Conservation (phyloP, 2,888 invertebrate genomes). For the Monopis laevigella region DNA sequence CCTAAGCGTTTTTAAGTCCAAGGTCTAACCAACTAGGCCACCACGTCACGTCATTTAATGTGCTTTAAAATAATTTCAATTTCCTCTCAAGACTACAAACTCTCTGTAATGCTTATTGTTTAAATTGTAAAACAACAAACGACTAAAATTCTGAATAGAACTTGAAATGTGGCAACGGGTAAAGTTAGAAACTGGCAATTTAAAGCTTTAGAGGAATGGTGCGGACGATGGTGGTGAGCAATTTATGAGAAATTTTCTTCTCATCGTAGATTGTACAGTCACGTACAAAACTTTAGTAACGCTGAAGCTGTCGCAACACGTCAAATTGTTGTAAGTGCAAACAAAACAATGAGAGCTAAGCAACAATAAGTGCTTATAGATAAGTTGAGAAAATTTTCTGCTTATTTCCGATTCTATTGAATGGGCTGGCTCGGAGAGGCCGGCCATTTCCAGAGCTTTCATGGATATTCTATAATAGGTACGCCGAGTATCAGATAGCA, state of each 20-base stretch:
- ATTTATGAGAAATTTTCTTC: constrained; percentile 3
- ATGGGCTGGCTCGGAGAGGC: constrained; percentile 48
- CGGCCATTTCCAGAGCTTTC: constrained; percentile 46
- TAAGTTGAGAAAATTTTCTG: constrained; percentile 62
- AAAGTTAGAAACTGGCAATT: constrained; percentile 3
- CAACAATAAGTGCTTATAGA: constrained; percentile 65
- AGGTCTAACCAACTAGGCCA: too few relatives aligned
- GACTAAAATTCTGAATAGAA: too few relatives aligned
- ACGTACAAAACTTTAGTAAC: constrained; percentile 12
- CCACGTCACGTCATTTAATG: too few relatives aligned
- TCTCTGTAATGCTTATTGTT: too few relatives aligned
- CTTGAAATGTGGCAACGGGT: not conserved
- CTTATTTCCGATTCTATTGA: constrained; percentile 62
- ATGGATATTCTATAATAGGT: too few relatives aligned
- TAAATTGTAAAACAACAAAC: too few relatives aligned
- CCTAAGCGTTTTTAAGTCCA: too few relatives aligned
- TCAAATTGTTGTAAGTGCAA: constrained; percentile 11
- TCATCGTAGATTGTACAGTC: constrained; percentile 5
- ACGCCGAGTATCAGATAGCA: too few relatives aligned
- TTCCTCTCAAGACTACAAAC: too few relatives aligned
- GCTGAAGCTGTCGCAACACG: constrained; percentile 10
- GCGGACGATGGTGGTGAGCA: not conserved
- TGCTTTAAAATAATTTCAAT: too few relatives aligned
- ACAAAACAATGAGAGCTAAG: constrained; percentile 9
- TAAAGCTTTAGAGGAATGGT: constrained; percentile 3